A percentile compares a stretch with the other conserved stretches of the same genome.
These are phyloP conservation scores for Thumatha senex DNA, from an alignment of 2,888 invertebrate genomes.

Conservation along the genomic window DNA sequence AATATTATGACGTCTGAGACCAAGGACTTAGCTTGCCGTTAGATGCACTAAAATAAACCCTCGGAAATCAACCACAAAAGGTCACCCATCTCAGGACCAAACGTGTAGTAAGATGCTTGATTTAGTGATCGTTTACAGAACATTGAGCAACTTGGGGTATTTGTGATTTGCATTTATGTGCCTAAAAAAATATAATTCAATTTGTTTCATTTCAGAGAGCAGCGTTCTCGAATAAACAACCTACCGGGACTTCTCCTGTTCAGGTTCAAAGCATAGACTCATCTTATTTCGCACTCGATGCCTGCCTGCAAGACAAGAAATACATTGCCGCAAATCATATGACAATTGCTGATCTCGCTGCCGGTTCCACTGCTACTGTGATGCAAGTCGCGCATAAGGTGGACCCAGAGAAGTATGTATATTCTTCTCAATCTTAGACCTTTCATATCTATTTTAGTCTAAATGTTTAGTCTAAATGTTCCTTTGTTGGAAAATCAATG, in stretches of 20 bases:
- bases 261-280: conserved; percentile 40
- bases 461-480: not conserved
- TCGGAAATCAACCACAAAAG: too few relatives aligned
- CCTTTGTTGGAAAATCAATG: too few relatives aligned
- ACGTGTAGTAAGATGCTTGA: too few relatives aligned
- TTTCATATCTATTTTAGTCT: not conserved
- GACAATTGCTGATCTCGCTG: conserved; percentile 50
- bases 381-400: conserved; percentile 38
- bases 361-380: conserved; percentile 45
- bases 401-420: conserved; percentile 42
- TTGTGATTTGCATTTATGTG: too few relatives aligned
- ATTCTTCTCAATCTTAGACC: too few relatives aligned
- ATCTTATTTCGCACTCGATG: conserved; percentile 40
- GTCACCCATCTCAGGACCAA: too few relatives aligned
- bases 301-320: conserved; percentile 32
- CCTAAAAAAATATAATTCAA: too few relatives aligned
- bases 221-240: conserved; percentile 18
- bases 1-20: too few relatives aligned
- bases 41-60: too few relatives aligned
- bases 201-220: conserved; percentile 29
- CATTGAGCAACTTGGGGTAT: too few relatives aligned
- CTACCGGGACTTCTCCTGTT: conserved; percentile 19
- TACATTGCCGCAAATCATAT: conserved; percentile 46
- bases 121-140: too few relatives aligned
- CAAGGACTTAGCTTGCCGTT: too few relatives aligned